Conservation (phyloP, 23 tunicate genomes). For the Phallusia fumigata region DNA sequence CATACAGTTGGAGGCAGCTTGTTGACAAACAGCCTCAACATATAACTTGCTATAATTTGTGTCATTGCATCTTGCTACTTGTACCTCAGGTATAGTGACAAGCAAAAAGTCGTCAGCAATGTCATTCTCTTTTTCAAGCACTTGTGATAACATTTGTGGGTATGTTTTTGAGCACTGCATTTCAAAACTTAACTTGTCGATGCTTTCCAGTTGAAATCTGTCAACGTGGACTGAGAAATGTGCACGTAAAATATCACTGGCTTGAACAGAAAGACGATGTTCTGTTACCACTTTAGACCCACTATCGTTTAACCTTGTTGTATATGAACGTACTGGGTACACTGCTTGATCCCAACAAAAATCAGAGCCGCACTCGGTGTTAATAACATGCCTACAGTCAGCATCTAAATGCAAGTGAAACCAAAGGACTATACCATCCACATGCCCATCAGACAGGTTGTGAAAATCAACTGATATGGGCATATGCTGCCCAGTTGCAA, state of each 20-base stretch:
- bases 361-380: conserved; percentile 31
- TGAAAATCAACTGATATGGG: conserved; percentile 14
- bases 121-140: background rate
- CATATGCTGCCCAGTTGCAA: conserved; percentile 19
- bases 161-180: background rate
- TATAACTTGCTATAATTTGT: conserved; percentile 14
- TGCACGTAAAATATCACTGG: conserved; percentile 12
- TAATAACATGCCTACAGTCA: conserved; percentile 5
- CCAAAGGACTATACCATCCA: conserved; percentile 63
- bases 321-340: conserved; percentile 56
- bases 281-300: background rate
- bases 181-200: conserved; percentile 8
- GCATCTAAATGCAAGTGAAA: conserved; percentile 54
- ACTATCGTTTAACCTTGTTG: background rate
- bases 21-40: conserved; percentile 22
- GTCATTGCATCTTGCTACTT: conserved; percentile 45
- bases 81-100: conserved; percentile 38
- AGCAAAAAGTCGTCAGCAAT: background rate
- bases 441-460: conserved; percentile 17
- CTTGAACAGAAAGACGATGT: background rate
- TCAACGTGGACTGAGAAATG: conserved; percentile 28
- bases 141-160: background rate
- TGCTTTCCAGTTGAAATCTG: conserved; percentile 19
- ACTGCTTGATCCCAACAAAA: conserved; percentile 96
- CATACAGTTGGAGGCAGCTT: background rate